Evolutionary conservation across 1,140 invertebrate species (phyloP).

Genomic region (Drosophila leontia): DNA sequence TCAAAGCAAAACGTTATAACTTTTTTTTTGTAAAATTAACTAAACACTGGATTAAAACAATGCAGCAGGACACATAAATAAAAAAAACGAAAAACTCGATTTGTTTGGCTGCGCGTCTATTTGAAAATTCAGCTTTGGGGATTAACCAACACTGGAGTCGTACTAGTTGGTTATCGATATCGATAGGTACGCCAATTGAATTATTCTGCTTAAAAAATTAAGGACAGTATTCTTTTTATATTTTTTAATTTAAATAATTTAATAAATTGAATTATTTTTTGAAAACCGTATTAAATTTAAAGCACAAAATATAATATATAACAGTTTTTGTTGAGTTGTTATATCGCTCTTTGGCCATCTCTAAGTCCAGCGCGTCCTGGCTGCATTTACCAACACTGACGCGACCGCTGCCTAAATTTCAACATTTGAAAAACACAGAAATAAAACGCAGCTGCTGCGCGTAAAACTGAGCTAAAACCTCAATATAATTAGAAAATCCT

Average conservation of each 20-base stretch:
- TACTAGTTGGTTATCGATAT: neutral
- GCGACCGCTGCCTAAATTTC: constrained; percentile 7
- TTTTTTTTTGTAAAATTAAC: neutral
- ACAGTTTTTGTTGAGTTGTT: no score
- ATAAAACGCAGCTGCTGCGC: constrained; percentile 1
- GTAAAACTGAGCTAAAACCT: neutral
- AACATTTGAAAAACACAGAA: constrained; percentile 8
- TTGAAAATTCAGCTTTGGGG: constrained; percentile 13
- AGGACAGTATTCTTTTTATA: no score
- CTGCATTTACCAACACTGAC: neutral
- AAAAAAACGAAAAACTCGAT: constrained; percentile 11
- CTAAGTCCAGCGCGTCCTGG: neutral
- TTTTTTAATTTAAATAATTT: no score
- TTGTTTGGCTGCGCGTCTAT: constrained; percentile 23
- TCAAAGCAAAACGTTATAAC: neutral
- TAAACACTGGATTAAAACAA: neutral
- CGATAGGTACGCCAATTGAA: neutral
- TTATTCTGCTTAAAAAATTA: neutral
- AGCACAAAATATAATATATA: no score
- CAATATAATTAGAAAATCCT: neutral
- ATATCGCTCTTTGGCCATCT: neutral
- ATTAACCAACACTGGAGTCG: constrained; percentile 11
- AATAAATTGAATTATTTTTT: no score
- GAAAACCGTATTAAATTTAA: no score
- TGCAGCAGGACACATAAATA: constrained; percentile 9